Base-by-base conservation (phyloP, 2,797 vertebrate species). In the Podarcis siculus region DNA sequence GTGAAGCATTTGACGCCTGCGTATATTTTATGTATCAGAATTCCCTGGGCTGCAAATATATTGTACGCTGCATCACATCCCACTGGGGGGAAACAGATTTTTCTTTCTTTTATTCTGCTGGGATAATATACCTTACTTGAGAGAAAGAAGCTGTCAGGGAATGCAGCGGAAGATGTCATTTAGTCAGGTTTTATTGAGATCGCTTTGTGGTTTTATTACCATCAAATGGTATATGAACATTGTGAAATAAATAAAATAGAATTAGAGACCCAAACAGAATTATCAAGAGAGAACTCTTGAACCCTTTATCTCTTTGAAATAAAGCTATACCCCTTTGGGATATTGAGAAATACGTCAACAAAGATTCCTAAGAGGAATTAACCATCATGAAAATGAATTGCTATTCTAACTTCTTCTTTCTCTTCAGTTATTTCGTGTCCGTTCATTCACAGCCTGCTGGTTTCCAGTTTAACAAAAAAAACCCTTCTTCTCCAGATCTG, bases 331-430 rank as follows among this genome's bases (percentile, higher is more conserved):
- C 17, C 71, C 61, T 64, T 7, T 1, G 10, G 85, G 6, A 42
- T 78, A 27, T 32, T 37, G 89, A 86, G 67, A 84, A 58, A 79
- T 4, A 42, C 39, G 82, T 86, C 61, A 79, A 25, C 1, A 82
- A 37, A 86, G 21, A 82, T 19, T 6, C 66, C 21, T 79, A 3
- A 32, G 71, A 19, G 23, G 89, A 32, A 25, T 13, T 49, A 66
- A 71, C 0, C 0, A 5, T 85, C 37, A 35, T n/a, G 4, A 75
- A 87, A 85, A 37, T 0, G 55, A 23, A 5, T 30, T 15, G 45
- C 39, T 80, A 35, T 73, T 37, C 9, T 13, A 35, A 15, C 58
- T 19, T 61, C 19, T 5, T 61, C 1, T 79, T 8, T 4, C 55
- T 91, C n/a, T 87, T 49, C 49, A 13, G 42, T 81, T 61, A 61